These are phyloP conservation scores for Motacilla alba DNA, from an alignment of 2,113 vertebrate genomes.

Conservation along the genomic window DNA sequence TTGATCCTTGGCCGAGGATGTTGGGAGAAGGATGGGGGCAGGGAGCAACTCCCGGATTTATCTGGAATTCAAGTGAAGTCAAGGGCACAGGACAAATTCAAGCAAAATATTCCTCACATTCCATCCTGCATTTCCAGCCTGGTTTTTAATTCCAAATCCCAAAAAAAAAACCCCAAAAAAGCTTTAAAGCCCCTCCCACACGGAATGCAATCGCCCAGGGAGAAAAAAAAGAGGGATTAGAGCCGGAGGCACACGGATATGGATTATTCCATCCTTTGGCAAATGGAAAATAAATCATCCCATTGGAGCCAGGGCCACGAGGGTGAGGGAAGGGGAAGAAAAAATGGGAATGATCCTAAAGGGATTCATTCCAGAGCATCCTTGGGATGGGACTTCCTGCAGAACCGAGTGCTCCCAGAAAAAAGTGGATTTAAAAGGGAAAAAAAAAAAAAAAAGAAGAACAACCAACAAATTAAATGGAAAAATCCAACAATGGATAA, in stretches of 20 bases:
- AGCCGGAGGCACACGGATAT: background rate
- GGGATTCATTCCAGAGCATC: background rate
- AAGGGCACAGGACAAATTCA: background rate
- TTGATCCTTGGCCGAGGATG: background rate
- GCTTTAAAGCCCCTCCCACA: background rate
- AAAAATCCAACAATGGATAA: conserved; percentile 30
- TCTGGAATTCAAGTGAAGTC: background rate
- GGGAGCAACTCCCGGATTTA: background rate
- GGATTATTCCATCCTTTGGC: background rate
- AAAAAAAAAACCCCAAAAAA: background rate
- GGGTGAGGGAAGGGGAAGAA: fast-evolving
- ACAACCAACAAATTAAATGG: background rate
- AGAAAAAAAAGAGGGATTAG: background rate
- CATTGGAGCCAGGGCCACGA: background rate
- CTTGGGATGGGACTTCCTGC: background rate
- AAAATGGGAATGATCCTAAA: fast-evolving
- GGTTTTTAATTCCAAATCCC: background rate
- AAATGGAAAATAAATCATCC: conserved; percentile 8
- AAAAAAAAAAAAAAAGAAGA: background rate
- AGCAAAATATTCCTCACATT: background rate
- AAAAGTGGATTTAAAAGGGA: fast-evolving
- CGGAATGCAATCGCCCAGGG: background rate
- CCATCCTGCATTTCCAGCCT: background rate
- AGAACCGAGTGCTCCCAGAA: fast-evolving
- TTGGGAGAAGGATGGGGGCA: background rate